Conservation (phyloP, 2,113 vertebrate species). For the Andinoacara biseriatus region DNA sequence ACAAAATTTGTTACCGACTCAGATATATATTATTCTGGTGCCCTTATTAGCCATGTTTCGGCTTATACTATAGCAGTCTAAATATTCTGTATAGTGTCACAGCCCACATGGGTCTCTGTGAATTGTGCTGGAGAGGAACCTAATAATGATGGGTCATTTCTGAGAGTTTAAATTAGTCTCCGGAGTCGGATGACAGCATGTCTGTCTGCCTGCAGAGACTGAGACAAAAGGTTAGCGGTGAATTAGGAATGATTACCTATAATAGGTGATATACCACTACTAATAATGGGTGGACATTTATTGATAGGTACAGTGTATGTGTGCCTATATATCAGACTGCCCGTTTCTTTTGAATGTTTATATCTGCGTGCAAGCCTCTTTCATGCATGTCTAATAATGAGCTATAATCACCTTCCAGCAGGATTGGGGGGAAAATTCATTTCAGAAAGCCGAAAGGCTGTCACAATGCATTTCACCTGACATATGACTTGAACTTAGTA, state of each 20-base stretch:
- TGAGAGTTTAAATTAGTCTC: slow-evolving; percentile 34
- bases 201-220: slow-evolving; percentile 14
- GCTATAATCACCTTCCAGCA: slow-evolving; percentile 48
- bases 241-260: slow-evolving; percentile 22
- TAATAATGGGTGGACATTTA: background rate
- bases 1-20: background rate
- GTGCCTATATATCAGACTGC: background rate
- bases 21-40: background rate
- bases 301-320: background rate
- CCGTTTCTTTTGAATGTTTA: background rate
- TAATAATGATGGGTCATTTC: slow-evolving; percentile 26
- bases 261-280: slow-evolving; percentile 12
- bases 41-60: background rate
- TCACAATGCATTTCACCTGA: slow-evolving; percentile 27
- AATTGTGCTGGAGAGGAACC: slow-evolving; percentile 2
- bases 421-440: slow-evolving; percentile 38
- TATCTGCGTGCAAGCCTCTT: slow-evolving; percentile 14
- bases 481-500: slow-evolving; percentile 29
- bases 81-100: background rate
- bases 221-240: slow-evolving; percentile 2
- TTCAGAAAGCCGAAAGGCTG: slow-evolving; percentile 41
- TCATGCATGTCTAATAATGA: slow-evolving; percentile 44
- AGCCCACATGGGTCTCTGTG: background rate
- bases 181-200: slow-evolving; percentile 25
- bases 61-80: background rate